Conservation (phyloP, 2,113 vertebrate genomes). For the Anoplopoma fimbria region DNA sequence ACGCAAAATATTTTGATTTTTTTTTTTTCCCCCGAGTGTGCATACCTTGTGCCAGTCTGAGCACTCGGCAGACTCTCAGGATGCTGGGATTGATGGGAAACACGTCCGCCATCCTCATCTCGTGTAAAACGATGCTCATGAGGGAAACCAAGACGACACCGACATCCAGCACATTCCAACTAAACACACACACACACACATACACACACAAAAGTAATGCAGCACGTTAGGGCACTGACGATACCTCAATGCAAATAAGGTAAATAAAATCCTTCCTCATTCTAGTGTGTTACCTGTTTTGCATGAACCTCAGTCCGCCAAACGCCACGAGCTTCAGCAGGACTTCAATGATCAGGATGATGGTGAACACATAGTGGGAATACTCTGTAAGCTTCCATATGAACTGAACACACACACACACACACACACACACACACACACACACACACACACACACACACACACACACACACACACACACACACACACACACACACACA, state of each 20-base stretch:
- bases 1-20: too few relatives aligned
- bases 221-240: neutral
- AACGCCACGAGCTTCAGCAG: constrained; percentile 20
- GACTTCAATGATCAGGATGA: neutral
- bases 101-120: accelerated
- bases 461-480: neutral
- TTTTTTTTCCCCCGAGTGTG: too few relatives aligned
- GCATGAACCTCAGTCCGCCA: neutral
- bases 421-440: too few relatives aligned
- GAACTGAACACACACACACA: constrained; percentile 7
- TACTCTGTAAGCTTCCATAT: neutral
- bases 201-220: too few relatives aligned
- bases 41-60: constrained; percentile 23
- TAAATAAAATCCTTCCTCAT: neutral
- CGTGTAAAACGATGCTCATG: neutral
- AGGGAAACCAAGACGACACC: neutral
- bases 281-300: constrained; percentile 5
- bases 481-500: neutral
- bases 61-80: constrained; percentile 5
- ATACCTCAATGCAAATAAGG: neutral
- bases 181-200: constrained; percentile 10
- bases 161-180: constrained; percentile 11
- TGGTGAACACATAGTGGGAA: neutral
- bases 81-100: constrained; percentile 23
- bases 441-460: too few relatives aligned